Evolutionary conservation across 2,113 vertebrate species (phyloP).

Genomic region (Chionomys nivalis): DNA sequence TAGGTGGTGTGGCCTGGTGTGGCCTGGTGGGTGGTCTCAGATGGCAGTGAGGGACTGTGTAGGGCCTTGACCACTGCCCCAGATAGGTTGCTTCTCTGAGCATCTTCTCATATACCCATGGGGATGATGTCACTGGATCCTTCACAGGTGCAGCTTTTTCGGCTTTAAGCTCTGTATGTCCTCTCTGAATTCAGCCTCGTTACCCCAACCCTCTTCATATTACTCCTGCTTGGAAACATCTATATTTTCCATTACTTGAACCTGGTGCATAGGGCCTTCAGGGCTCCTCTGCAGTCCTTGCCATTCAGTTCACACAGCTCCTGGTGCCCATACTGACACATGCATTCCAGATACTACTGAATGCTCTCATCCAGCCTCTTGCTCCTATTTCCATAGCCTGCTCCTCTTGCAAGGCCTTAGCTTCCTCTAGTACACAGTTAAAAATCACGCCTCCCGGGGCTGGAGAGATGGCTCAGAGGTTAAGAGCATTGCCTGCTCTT

Average conservation of each 20-base stretch:
- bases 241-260: not conserved
- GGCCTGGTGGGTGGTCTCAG: not conserved
- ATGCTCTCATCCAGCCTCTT: not conserved
- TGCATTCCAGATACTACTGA: fast-evolving
- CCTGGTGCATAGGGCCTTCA: not conserved
- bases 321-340: not conserved
- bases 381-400: not conserved
- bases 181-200: not conserved
- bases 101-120: not conserved
- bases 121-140: not conserved
- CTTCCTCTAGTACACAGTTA: not conserved
- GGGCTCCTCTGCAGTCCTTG: not conserved
- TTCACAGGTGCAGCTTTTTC: not conserved
- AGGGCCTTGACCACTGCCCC: not conserved
- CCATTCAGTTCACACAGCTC: not conserved
- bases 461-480: no score
- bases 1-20: no score
- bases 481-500: no score
- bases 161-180: not conserved
- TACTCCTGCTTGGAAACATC: not conserved
- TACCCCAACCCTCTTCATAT: not conserved
- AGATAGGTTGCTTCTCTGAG: not conserved
- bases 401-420: not conserved
- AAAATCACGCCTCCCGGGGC: fast-evolving
- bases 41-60: not conserved